These are phyloP conservation scores for Macaca mulatta DNA, from an alignment of 2,113 vertebrate genomes.

Conservation along the genomic window DNA sequence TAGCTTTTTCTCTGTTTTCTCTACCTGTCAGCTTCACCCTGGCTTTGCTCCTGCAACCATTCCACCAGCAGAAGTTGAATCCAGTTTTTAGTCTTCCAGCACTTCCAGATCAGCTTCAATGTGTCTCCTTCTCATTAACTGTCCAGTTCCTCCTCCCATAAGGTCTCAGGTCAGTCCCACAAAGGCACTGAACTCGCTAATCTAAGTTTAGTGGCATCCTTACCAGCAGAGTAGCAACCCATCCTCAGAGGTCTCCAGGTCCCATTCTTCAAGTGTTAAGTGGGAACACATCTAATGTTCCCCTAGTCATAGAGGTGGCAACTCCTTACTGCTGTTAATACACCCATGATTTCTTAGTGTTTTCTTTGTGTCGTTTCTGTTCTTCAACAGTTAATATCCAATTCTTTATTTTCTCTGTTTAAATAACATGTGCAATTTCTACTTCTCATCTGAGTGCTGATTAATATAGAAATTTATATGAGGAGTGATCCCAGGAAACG, in stretches of 20 bases:
- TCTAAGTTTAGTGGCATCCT: not conserved
- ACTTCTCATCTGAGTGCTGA: not conserved
- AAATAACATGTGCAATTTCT: not conserved
- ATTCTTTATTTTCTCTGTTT: not conserved
- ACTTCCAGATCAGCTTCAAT: not conserved
- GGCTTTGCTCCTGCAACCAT: not conserved
- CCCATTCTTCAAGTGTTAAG: no score
- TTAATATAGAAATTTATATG: not conserved
- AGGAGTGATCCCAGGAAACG: not conserved
- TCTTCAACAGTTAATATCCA: not conserved
- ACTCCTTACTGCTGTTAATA: not conserved
- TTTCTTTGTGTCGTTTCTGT: not conserved
- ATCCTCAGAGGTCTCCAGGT: no score
- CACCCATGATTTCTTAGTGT: not conserved
- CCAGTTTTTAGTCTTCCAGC: not conserved
- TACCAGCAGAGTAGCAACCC: not conserved
- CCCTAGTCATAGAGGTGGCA: accelerated
- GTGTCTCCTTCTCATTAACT: not conserved
- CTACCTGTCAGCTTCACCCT: no score
- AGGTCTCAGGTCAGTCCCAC: not conserved
- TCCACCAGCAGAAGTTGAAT: not conserved
- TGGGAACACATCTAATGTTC: not conserved
- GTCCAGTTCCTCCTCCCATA: not conserved
- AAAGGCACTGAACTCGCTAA: no score
- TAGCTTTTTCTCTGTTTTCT: not conserved